These are phyloP conservation scores for Porites lutea DNA, from an alignment of 64 coral and sea anemone genomes.

Conservation along the genomic window DNA sequence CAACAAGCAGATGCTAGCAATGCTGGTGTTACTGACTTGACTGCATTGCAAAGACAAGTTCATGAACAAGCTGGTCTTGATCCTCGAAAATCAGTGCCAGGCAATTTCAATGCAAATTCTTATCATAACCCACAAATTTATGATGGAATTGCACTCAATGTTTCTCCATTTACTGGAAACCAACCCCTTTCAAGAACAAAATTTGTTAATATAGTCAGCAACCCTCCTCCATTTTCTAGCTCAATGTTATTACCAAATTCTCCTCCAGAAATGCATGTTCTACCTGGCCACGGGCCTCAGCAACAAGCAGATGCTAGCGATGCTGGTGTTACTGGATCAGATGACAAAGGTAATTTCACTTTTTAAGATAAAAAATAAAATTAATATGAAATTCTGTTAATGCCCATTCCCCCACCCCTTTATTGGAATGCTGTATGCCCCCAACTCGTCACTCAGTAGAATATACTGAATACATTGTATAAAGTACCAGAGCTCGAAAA, in stretches of 20 bases:
- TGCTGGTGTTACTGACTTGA: conserved; percentile 32
- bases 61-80: conserved; percentile 88
- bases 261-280: neutral
- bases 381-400: too few species aligned
- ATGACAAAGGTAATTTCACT: too few species aligned
- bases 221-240: conserved; percentile 66
- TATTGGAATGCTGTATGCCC: too few species aligned
- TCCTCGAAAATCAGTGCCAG: conserved; percentile 50
- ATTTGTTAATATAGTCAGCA: conserved; percentile 36
- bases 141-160: conserved; percentile 89
- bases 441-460: too few species aligned
- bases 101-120: conserved; percentile 65
- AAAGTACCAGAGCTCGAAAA: too few species aligned
- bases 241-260: conserved; percentile 86
- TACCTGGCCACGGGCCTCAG: neutral
- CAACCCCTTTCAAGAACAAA: conserved; percentile 55
- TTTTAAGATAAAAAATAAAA: too few species aligned
- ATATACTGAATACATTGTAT: too few species aligned
- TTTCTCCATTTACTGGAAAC: conserved; percentile 93
- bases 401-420: too few species aligned
- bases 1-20: conserved; percentile 41
- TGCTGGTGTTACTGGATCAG: too few species aligned
- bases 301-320: too few species aligned
- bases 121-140: conserved; percentile 69
- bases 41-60: conserved; percentile 59